A percentile compares a stretch with the other conserved stretches of the same genome.
phyloP scores from a whole-genome alignment of 2,113 vertebrate genomes.

The Butorides virescens region DNA sequence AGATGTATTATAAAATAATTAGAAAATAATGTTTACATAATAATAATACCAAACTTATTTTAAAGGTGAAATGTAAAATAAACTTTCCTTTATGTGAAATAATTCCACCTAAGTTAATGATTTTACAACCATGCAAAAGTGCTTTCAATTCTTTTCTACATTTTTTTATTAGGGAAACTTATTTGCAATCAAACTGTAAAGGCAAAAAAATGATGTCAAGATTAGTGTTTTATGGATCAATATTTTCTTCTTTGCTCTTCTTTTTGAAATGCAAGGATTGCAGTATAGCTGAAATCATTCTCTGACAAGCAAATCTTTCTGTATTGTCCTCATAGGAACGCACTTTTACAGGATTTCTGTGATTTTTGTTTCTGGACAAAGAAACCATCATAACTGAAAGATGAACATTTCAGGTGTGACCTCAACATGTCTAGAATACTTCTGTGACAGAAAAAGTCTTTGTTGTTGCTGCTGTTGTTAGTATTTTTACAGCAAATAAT shows the following conservation, averaged over 20 bases:
- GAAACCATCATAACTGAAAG: not conserved
- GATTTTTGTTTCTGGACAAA: not conserved
- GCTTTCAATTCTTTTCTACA: not conserved
- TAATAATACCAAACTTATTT: not conserved
- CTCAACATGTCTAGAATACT: not conserved
- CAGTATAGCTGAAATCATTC: not conserved
- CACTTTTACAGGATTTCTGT: not conserved
- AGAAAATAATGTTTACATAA: not conserved
- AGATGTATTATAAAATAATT: not conserved
- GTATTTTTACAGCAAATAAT: not conserved
- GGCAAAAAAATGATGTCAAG: not conserved
- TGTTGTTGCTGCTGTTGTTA: not conserved
- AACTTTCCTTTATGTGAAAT: not conserved
- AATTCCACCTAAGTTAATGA: not conserved
- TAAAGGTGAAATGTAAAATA: not conserved
- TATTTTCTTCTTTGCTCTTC: not conserved
- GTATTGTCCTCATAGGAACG: not conserved
- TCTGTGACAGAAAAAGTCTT: not conserved
- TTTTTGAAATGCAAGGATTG: not conserved
- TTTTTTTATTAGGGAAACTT: not conserved
- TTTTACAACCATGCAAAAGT: not conserved
- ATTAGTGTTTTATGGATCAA: not conserved
- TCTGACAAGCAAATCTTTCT: not conserved
- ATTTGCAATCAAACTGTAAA: not conserved
- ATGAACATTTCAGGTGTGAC: not conserved